phyloP scores from a whole-genome alignment of 2,888 invertebrate genomes.

The Biston stratarius region DNA sequence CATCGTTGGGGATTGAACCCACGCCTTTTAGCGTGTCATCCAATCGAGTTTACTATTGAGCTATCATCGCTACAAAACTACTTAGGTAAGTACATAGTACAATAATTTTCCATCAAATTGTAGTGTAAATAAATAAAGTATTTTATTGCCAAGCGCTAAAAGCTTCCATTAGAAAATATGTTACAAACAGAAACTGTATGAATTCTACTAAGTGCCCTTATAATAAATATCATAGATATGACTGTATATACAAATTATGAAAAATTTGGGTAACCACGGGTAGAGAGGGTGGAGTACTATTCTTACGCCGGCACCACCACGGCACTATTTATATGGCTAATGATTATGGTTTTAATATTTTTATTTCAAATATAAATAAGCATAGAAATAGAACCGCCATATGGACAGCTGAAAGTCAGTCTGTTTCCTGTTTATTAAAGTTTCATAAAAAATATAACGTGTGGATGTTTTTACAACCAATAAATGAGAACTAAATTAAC shows the following conservation, averaged over 20 bases:
- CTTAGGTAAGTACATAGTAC: neutral
- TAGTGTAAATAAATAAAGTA: slow-evolving; percentile 6
- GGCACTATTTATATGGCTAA: too few relatives aligned
- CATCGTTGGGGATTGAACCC: too few relatives aligned
- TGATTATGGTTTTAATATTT: neutral
- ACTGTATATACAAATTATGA: too few relatives aligned
- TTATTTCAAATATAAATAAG: neutral
- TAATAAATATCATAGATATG: neutral
- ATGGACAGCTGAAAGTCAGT: slow-evolving; percentile 34
- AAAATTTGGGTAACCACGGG: too few relatives aligned
- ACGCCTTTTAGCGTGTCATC: too few relatives aligned
- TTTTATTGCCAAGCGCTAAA: slow-evolving; percentile 2
- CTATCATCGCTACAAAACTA: neutral
- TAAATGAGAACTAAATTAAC: slow-evolving; percentile 37
- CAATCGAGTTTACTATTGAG: too few relatives aligned
- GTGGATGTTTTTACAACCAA: slow-evolving; percentile 40
- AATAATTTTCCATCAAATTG: neutral
- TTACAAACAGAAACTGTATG: neutral
- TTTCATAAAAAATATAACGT: slow-evolving; percentile 35
- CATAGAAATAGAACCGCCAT: neutral
- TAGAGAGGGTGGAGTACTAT: too few relatives aligned
- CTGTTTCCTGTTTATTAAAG: slow-evolving; percentile 56
- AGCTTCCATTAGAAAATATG: slow-evolving; percentile 8
- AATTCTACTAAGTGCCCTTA: slow-evolving; percentile 4
- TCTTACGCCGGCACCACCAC: too few relatives aligned